Percentiles rank a stretch among this genome's conserved stretches.
phyloP scores from a whole-genome alignment of 2,888 invertebrate species.

The Heliconius ismenius region DNA sequence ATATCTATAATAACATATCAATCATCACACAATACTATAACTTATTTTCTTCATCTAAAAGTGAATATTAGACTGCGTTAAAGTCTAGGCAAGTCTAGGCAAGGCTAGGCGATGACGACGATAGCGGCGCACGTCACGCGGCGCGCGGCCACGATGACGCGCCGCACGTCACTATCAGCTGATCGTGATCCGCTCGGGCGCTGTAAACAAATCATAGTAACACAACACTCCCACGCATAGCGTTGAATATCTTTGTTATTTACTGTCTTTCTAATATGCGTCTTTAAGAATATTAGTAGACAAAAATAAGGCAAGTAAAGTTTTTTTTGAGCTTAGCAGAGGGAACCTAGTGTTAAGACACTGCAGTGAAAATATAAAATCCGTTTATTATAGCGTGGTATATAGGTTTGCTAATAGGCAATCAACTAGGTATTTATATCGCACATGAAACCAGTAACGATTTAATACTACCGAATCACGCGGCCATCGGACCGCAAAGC shows the following conservation, averaged over 20 bases:
- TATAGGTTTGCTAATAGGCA: constrained; percentile 35
- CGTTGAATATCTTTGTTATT: neutral
- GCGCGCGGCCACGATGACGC: constrained; percentile 49
- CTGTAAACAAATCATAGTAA: constrained; percentile 79
- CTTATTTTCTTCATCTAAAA: constrained; percentile 6
- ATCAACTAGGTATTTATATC: constrained; percentile 23
- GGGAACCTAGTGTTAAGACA: neutral
- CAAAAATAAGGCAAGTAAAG: constrained; percentile 26
- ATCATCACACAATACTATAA: neutral
- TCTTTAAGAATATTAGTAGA: neutral
- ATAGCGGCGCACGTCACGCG: constrained; percentile 37
- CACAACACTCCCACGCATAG: constrained; percentile 62
- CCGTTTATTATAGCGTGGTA: neutral
- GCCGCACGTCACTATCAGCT: constrained; percentile 70
- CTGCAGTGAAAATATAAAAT: neutral
- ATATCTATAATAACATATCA: neutral
- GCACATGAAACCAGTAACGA: constrained; percentile 30
- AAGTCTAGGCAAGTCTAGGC: constrained; percentile 2
- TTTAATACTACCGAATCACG: constrained; percentile 31
- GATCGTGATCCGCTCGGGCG: constrained; percentile 66
- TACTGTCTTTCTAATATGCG: constrained; percentile 1
- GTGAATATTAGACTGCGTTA: constrained; percentile 7
- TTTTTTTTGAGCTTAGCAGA: neutral
- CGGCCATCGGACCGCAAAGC: constrained; percentile 21
- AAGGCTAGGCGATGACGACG: constrained; percentile 33